Conservation (phyloP, 2,888 invertebrate genomes). For the Steinernema carpocapsae region DNA sequence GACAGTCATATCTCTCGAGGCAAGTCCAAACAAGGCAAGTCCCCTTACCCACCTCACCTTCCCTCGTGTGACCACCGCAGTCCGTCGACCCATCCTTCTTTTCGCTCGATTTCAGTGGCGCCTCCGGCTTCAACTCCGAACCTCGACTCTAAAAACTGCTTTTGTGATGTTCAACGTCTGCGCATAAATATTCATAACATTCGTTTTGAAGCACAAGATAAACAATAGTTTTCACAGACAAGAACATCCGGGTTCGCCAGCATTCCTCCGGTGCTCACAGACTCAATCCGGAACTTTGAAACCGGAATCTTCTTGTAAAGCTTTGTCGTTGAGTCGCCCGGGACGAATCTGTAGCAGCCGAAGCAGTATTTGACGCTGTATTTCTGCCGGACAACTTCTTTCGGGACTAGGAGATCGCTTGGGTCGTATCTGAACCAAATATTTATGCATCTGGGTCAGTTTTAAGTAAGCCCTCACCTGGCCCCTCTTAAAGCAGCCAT, state of each 20-base stretch:
- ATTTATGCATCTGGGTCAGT: neutral
- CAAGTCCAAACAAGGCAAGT: too few relatives aligned
- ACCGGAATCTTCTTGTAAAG: constrained; percentile 8
- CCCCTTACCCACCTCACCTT: too few relatives aligned
- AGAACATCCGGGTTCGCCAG: neutral
- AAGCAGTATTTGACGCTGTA: neutral
- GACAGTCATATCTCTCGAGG: too few relatives aligned
- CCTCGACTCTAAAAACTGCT: too few relatives aligned
- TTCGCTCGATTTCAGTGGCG: too few relatives aligned
- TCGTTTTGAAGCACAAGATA: neutral
- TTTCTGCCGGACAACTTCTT: neutral
- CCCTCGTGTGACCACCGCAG: too few relatives aligned
- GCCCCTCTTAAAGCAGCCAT: neutral
- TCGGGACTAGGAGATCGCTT: neutral
- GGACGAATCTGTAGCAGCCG: neutral
- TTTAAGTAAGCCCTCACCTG: neutral
- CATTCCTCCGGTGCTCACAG: neutral
- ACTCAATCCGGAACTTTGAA: constrained; percentile 8
- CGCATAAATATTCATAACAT: neutral
- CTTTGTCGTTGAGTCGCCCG: neutral
- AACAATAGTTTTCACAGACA: neutral
- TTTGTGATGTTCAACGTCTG: too few relatives aligned
- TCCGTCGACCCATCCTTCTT: too few relatives aligned
- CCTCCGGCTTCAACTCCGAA: too few relatives aligned
- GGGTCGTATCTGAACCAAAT: neutral